Evolutionary conservation across 2,888 invertebrate species (phyloP).

Genomic region (Creontiades dilutus): DNA sequence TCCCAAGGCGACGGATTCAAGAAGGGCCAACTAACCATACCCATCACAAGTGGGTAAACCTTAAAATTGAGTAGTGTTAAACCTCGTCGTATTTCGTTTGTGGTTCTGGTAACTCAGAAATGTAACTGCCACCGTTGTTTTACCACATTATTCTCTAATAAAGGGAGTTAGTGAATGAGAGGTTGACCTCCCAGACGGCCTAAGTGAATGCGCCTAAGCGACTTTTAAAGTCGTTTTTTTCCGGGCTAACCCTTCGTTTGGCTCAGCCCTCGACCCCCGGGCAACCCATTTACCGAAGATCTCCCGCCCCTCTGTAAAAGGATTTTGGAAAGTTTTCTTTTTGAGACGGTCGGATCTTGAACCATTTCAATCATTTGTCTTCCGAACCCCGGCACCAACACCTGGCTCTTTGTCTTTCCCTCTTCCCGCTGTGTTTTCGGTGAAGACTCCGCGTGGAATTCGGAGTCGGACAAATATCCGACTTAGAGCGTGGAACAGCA

Average conservation of each 20-base stretch:
- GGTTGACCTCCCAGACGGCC: neutral
- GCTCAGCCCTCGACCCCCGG: neutral
- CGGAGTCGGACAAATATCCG: slow-evolving; percentile 8
- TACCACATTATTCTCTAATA: neutral
- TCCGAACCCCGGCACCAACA: neutral
- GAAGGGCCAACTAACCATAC: too few relatives aligned
- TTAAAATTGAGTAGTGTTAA: too few relatives aligned
- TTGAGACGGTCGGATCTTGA: neutral
- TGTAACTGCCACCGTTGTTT: neutral
- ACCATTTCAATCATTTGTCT: slow-evolving; percentile 56
- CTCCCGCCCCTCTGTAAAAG: slow-evolving; percentile 15
- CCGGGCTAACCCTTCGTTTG: neutral
- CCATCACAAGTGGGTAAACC: too few relatives aligned
- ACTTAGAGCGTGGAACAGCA: neutral
- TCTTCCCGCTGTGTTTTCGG: neutral
- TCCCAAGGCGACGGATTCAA: too few relatives aligned
- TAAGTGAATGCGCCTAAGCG: neutral
- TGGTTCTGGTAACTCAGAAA: neutral
- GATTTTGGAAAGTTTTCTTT: slow-evolving; percentile 19
- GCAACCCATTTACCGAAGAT: neutral
- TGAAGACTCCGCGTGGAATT: slow-evolving; percentile 1
- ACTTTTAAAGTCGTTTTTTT: neutral
- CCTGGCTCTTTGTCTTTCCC: slow-evolving; percentile 21
- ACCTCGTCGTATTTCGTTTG: neutral
- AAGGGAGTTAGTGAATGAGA: neutral